phyloP scores from a whole-genome alignment of 2,113 vertebrate genomes.

The Serilophus lunatus region DNA sequence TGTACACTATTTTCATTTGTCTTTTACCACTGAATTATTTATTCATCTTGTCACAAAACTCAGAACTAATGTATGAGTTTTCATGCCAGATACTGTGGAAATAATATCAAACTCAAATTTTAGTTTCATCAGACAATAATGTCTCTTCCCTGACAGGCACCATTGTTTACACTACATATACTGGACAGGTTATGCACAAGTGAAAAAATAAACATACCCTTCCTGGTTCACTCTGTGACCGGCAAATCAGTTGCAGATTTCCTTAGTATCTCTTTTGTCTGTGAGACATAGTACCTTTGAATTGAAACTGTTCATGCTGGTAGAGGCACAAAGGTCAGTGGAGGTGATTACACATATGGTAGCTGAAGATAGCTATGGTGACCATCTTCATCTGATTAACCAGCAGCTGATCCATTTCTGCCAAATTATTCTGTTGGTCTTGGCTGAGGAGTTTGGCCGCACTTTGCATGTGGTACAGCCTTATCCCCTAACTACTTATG shows the following conservation, averaged over 20 bases:
- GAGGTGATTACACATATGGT: background rate
- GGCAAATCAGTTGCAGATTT: background rate
- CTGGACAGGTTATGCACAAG: background rate
- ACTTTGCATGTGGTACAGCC: background rate
- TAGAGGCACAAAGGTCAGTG: background rate
- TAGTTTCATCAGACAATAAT: background rate
- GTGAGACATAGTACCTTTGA: background rate
- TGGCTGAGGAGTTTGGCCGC: background rate
- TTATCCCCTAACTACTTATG: background rate
- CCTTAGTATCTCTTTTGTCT: background rate
- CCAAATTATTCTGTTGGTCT: background rate
- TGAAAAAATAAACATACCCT: background rate
- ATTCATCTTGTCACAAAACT: background rate
- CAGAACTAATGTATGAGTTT: background rate
- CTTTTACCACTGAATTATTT: conserved; percentile 27
- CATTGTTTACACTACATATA: background rate
- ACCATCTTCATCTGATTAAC: background rate
- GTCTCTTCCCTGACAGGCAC: background rate
- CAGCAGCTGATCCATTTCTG: background rate
- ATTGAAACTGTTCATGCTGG: background rate
- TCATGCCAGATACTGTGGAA: background rate
- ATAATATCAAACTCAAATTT: background rate
- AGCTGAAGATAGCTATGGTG: background rate
- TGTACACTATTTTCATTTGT: background rate
- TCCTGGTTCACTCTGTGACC: fast-evolving